Conservation (phyloP, 2,113 vertebrate species). For the Rhea americana region DNA sequence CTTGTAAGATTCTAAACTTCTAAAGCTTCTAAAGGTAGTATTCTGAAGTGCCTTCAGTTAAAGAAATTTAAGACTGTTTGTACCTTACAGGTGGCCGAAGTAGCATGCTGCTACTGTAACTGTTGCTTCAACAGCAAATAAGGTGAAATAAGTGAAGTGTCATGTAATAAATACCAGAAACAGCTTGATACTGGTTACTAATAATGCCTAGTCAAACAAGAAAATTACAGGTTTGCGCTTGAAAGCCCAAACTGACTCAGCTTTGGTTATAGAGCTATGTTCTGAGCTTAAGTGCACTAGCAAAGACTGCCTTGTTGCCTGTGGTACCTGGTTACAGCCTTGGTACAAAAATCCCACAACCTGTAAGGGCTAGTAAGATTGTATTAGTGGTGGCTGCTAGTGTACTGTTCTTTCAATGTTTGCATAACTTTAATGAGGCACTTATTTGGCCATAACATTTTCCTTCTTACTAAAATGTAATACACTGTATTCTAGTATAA, state of each 20-base stretch:
- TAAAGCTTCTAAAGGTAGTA: not conserved
- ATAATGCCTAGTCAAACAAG: constrained; percentile 55
- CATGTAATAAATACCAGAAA: constrained; percentile 14
- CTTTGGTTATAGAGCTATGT: constrained; percentile 41
- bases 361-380: not conserved
- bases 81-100: not conserved
- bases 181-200: constrained; percentile 14
- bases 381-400: not conserved
- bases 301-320: constrained; percentile 62
- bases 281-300: constrained; percentile 26
- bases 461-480: not conserved
- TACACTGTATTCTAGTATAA: not conserved
- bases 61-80: not conserved
- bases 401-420: not conserved
- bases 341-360: constrained; percentile 45
- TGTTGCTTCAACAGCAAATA: not conserved
- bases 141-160: not conserved
- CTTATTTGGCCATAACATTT: not conserved
- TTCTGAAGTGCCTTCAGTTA: not conserved
- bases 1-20: not conserved
- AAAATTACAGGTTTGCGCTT: constrained; percentile 28
- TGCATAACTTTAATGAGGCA: constrained; percentile 10
- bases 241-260: constrained; percentile 6
- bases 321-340: constrained; percentile 24
- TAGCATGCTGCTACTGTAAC: not conserved